Conservation (phyloP, 2,888 invertebrate genomes). For the Gastracanthus pulcherrimus region DNA sequence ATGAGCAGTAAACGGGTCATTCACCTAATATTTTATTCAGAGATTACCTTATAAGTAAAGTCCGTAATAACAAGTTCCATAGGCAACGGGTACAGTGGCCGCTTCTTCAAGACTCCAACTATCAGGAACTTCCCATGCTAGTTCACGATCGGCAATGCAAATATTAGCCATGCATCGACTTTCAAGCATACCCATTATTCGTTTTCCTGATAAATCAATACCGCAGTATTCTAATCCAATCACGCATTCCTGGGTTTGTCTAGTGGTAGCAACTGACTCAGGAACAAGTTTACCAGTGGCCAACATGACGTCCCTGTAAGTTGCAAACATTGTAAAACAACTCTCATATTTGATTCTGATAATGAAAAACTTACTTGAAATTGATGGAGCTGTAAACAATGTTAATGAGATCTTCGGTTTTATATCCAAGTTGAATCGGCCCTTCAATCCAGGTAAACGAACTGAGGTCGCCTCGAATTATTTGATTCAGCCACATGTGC, state of each 20-base stretch:
- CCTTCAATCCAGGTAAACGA: conserved; percentile 92
- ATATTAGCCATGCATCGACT: conserved; percentile 79
- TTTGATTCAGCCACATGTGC: conserved; percentile 80
- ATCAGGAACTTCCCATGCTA: conserved; percentile 81
- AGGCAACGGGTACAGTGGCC: conserved; percentile 83
- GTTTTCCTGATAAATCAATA: conserved; percentile 76
- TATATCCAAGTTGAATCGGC: conserved; percentile 70
- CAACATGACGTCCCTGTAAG: conserved; percentile 91
- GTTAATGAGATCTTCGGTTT: conserved; percentile 75
- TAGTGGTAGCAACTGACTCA: conserved; percentile 86
- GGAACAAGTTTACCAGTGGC: conserved; percentile 93
- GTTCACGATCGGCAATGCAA: conserved; percentile 77
- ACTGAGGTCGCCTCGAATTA: conserved; percentile 91
- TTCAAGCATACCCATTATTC: conserved; percentile 76
- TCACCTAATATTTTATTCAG: too few relatives aligned
- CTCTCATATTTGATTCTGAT: too few relatives aligned
- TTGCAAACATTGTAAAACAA: background rate
- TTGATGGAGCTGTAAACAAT: conserved; percentile 90
- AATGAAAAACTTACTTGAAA: too few relatives aligned
- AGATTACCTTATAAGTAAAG: conserved; percentile 80
- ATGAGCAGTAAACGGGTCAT: too few relatives aligned
- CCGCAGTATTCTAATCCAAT: conserved; percentile 86
- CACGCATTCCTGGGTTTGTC: conserved; percentile 83
- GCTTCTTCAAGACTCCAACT: conserved; percentile 83
- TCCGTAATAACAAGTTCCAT: conserved; percentile 82